These are phyloP conservation scores for Neolamprologus brichardi DNA, from an alignment of 2,113 vertebrate species.

Conservation along the genomic window DNA sequence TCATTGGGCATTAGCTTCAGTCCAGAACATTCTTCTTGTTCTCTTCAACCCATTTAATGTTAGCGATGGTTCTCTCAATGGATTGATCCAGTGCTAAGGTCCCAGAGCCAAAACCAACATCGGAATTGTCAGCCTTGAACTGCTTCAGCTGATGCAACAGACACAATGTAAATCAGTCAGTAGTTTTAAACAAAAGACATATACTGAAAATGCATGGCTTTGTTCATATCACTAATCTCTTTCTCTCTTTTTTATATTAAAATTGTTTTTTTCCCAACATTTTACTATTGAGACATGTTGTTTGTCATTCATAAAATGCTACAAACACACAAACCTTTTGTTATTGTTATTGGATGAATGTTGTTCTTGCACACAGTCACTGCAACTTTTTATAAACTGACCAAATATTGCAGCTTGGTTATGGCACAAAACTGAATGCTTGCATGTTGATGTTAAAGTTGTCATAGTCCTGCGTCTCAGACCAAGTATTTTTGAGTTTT, in stretches of 20 bases:
- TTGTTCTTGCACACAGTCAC: not conserved
- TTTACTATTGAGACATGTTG: rapidly evolving
- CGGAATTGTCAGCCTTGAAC: slow-evolving; percentile 70
- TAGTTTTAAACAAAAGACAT: not conserved
- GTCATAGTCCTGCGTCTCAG: not conserved
- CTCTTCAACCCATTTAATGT: slow-evolving; percentile 82
- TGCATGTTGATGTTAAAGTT: not conserved
- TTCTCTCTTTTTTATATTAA: rapidly evolving
- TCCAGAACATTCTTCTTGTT: slow-evolving; percentile 57
- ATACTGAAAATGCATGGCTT: not conserved
- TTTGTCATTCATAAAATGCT: not conserved
- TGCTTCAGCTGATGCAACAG: slow-evolving; percentile 73
- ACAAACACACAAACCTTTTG: not conserved
- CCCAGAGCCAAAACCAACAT: slow-evolving; percentile 82
- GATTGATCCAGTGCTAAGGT: slow-evolving; percentile 85
- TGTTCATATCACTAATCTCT: not conserved
- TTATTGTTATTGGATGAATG: not conserved
- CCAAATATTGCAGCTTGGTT: not conserved
- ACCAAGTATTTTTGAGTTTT: not conserved
- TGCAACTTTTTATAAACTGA: rapidly evolving
- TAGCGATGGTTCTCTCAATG: slow-evolving; percentile 81
- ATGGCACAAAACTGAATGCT: not conserved
- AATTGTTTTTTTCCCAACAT: not conserved
- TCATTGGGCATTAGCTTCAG: slow-evolving; percentile 26
- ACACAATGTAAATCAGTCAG: not conserved